Percentiles rank a stretch among this genome's conserved stretches.
Evolutionary conservation across 1,140 invertebrate genomes (phyloP).

Genomic region (Ericerus pela): DNA sequence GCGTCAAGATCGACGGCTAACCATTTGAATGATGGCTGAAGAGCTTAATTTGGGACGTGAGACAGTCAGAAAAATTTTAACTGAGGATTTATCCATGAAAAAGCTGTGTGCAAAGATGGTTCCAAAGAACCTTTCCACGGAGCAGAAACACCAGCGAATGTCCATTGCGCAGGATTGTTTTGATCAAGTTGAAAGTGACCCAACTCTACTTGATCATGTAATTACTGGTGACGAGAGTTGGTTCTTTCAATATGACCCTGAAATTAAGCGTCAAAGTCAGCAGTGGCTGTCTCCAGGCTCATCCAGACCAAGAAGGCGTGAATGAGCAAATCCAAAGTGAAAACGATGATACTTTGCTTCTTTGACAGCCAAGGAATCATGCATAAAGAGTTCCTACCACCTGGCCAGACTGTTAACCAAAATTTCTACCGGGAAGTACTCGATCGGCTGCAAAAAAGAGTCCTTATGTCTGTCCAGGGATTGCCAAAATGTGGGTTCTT

Average conservation of each 20-base stretch:
- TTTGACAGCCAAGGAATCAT: conserved; percentile 26
- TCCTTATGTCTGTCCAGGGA: not conserved
- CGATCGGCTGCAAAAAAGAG: not conserved
- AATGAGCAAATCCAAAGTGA: conserved; percentile 22
- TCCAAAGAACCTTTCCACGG: conserved; percentile 1
- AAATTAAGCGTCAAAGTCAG: conserved; percentile 9
- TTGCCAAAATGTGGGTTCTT: conserved; percentile 20
- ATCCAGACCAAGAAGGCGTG: conserved; percentile 3
- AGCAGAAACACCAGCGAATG: conserved; percentile 4
- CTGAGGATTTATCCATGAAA: conserved; percentile 10
- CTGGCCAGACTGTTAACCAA: conserved; percentile 23
- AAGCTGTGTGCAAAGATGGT: conserved; percentile 13
- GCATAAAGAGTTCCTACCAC: conserved; percentile 26
- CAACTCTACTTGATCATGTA: too few relatives aligned
- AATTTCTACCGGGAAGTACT: not conserved
- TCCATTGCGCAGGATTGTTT: not conserved
- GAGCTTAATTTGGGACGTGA: not conserved
- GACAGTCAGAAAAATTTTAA: conserved; percentile 1
- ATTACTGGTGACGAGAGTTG: conserved; percentile 11
- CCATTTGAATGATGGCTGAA: not conserved
- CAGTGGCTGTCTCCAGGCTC: not conserved
- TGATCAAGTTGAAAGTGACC: too few relatives aligned
- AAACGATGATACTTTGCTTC: conserved; percentile 27
- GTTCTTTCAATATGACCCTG: conserved; percentile 12
- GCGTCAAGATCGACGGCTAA: not conserved